Evolutionary conservation across 2,888 invertebrate genomes (phyloP).

Genomic region (Mesopsocus fuscifrons): DNA sequence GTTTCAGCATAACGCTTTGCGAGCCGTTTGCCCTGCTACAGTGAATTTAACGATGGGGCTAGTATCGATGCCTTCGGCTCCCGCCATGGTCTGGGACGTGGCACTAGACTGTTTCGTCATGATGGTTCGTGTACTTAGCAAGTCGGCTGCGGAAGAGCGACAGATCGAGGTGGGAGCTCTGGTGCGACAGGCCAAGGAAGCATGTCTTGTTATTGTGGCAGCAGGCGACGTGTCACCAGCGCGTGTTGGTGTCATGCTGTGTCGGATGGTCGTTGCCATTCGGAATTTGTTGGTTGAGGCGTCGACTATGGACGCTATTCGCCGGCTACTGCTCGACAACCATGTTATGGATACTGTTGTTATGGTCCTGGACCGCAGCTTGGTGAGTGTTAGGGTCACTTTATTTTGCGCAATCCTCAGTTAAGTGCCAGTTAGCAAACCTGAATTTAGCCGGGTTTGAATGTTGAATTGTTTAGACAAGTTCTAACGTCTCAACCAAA

Average conservation of each 20-base stretch:
- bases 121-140: constrained; percentile 34
- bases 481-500: too few species aligned
- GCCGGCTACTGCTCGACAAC: constrained; percentile 25
- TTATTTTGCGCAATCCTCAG: too few species aligned
- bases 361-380: constrained; percentile 23
- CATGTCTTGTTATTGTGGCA: constrained; percentile 13
- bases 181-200: constrained; percentile 21
- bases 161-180: constrained; percentile 34
- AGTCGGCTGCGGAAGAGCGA: constrained; percentile 36
- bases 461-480: too few species aligned
- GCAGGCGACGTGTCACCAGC: constrained; percentile 12
- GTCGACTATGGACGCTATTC: constrained; percentile 19
- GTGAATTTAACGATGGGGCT: constrained; percentile 34
- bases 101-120: constrained; percentile 32
- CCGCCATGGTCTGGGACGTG: constrained; percentile 25
- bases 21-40: constrained; percentile 39
- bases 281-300: constrained; percentile 21
- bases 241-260: constrained; percentile 17
- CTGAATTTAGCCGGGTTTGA: too few species aligned
- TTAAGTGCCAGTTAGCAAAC: too few species aligned
- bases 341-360: constrained; percentile 26
- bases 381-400: constrained; percentile 21
- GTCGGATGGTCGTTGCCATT: constrained; percentile 24
- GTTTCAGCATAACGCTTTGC: constrained; percentile 37
- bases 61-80: constrained; percentile 27